Evolutionary conservation across 1,140 invertebrate genomes (phyloP).

Genomic region (Metopolophium dirhodum): DNA sequence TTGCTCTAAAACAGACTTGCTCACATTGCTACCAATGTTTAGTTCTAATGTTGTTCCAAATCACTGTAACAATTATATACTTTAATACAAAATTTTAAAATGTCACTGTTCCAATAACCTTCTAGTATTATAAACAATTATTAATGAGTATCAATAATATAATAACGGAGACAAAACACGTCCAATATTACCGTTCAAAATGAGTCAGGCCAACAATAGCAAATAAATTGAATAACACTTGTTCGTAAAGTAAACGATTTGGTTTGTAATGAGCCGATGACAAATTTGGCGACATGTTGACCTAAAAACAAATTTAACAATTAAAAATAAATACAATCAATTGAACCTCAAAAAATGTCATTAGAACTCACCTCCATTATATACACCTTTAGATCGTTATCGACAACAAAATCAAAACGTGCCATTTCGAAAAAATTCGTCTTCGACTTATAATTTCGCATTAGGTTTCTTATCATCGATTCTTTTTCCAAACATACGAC

Average conservation of each 20-base stretch:
- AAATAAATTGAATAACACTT: conserved; percentile 88
- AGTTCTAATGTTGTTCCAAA: neutral
- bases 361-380: conserved; percentile 76
- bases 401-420: conserved; percentile 91
- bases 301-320: conserved; percentile 64
- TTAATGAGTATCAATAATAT: neutral
- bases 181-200: conserved; percentile 40
- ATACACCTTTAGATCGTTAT: conserved; percentile 85
- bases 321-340: neutral
- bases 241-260: conserved; percentile 89
- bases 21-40: neutral
- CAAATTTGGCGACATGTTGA: conserved; percentile 98
- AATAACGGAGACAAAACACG: neutral
- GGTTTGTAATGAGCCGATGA: conserved; percentile 90
- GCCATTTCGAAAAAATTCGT: conserved; percentile 94
- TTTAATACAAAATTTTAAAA: neutral
- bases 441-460: conserved; percentile 67
- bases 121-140: neutral
- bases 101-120: neutral
- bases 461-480: conserved; percentile 68
- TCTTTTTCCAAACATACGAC: conserved; percentile 80
- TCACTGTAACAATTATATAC: neutral
- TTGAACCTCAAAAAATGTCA: neutral
- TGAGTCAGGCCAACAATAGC: conserved; percentile 78
- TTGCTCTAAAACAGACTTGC: neutral